Conservation (phyloP, 2,113 vertebrate genomes). For the Gallinago undulata region DNA sequence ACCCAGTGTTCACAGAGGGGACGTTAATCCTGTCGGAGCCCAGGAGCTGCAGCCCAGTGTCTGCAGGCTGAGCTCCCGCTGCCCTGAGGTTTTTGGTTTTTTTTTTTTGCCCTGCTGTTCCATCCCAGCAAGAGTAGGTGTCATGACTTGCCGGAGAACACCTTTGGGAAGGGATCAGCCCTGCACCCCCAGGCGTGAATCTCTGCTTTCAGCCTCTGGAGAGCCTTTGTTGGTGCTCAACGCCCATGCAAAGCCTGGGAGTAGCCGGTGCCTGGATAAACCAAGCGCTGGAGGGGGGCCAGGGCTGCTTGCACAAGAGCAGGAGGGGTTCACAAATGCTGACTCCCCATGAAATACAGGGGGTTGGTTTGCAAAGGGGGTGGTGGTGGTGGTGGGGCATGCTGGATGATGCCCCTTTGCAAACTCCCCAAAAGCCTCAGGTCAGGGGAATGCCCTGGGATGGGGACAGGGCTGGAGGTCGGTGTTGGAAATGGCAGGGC, state of each 20-base stretch:
- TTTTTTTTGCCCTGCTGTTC: background rate
- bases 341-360: accelerated
- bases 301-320: constrained; percentile 16
- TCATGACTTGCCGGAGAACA: background rate
- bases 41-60: accelerated
- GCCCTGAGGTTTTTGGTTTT: background rate
- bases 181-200: background rate
- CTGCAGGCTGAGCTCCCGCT: background rate
- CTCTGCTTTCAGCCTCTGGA: constrained; percentile 26
- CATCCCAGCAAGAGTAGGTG: background rate
- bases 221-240: constrained; percentile 36
- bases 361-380: background rate
- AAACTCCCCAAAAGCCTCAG: background rate
- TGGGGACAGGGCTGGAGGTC: accelerated
- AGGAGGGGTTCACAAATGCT: background rate
- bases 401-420: background rate
- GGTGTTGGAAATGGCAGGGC: background rate
- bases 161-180: background rate
- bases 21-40: background rate
- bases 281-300: background rate
- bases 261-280: constrained; percentile 4
- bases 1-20: accelerated
- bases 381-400: accelerated
- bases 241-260: constrained; percentile 39
- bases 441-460: background rate